Conservation (phyloP, 2,113 vertebrate genomes). For the Brachirus orientalis region DNA sequence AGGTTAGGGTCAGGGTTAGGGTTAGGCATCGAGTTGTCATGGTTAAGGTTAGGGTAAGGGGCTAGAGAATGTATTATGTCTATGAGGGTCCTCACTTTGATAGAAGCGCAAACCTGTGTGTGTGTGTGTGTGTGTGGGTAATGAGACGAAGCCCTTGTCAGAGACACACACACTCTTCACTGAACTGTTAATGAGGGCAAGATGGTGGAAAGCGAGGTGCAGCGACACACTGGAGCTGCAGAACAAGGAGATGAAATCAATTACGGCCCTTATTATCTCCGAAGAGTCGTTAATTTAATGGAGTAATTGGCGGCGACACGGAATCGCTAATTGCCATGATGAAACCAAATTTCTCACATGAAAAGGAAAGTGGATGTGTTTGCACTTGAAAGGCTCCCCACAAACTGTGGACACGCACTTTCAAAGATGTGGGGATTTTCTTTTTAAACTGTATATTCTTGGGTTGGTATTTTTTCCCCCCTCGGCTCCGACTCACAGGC, state of each 20-base stretch:
- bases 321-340: slow-evolving; percentile 77
- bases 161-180: slow-evolving; percentile 4
- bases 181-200: slow-evolving; percentile 74
- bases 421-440: slow-evolving; percentile 66
- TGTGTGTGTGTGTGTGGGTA: slow-evolving; percentile 9
- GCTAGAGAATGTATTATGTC: too few relatives aligned
- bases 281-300: slow-evolving; percentile 70
- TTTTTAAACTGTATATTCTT: slow-evolving; percentile 43
- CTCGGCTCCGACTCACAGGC: slow-evolving; percentile 55
- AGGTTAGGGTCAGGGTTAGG: too few relatives aligned
- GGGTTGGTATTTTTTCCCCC: too few relatives aligned
- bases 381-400: slow-evolving; percentile 61
- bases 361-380: slow-evolving; percentile 74
- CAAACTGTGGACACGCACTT: slow-evolving; percentile 69
- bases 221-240: slow-evolving; percentile 51
- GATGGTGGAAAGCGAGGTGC: slow-evolving; percentile 64
- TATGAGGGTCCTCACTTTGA: too few relatives aligned
- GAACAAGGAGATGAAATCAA: slow-evolving; percentile 66
- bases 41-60: too few relatives aligned
- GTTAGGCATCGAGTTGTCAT: too few relatives aligned
- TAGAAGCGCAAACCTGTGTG: too few relatives aligned
- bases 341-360: slow-evolving; percentile 74
- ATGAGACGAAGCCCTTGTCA: slow-evolving; percentile 32
- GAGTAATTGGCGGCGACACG: slow-evolving; percentile 71
- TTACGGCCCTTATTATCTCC: slow-evolving; percentile 69